Evolutionary conservation across 53 echinoderm and acorn worm genomes (phyloP).

Genomic region (Echinometra lucunter): DNA sequence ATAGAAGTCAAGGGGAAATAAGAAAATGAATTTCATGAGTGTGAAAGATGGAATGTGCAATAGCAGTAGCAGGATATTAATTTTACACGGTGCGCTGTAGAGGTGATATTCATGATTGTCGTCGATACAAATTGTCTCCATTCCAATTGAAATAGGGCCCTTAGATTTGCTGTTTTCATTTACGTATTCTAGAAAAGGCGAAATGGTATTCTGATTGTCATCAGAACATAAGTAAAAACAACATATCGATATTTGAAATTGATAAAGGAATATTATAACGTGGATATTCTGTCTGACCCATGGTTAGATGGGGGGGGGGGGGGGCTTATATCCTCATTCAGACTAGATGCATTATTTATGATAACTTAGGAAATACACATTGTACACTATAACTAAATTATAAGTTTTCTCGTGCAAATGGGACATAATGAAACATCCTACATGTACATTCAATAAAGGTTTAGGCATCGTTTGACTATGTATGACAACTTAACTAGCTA

Average conservation of each 20-base stretch:
- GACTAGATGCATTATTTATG: too few species aligned
- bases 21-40: background rate
- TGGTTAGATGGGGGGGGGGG: background rate
- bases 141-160: background rate
- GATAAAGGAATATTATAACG: background rate
- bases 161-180: background rate
- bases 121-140: background rate
- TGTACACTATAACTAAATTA: too few species aligned
- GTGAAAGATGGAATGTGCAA: constrained; percentile 13
- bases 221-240: background rate
- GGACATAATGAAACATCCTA: too few species aligned
- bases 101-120: background rate
- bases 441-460: too few species aligned
- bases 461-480: too few species aligned
- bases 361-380: too few species aligned
- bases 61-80: constrained; percentile 24
- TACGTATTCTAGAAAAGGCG: background rate
- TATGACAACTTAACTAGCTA: too few species aligned
- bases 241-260: background rate
- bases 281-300: background rate
- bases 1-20: constrained; percentile 14
- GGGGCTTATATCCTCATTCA: too few species aligned
- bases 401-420: too few species aligned
- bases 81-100: background rate
- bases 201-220: background rate